Percentiles rank a stretch among this genome's conserved stretches.
Conservation (phyloP, 2,113 vertebrate species). For the Merops nubicus region DNA sequence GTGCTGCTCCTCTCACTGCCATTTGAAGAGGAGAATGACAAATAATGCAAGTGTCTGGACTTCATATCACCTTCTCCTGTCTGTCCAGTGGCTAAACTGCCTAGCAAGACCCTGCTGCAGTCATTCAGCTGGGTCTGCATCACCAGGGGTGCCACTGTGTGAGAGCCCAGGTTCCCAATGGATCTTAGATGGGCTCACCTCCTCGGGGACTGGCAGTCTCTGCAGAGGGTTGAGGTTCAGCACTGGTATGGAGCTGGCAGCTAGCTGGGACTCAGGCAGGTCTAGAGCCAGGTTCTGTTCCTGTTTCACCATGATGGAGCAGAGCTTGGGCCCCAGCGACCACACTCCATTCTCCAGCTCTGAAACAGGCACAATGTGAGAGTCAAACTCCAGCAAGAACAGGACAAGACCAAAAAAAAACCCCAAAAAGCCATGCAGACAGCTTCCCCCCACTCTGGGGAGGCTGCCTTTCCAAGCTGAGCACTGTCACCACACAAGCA, state of each 20-base stretch:
- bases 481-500: constrained; percentile 30
- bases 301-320: constrained; percentile 95
- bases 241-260: constrained; percentile 75
- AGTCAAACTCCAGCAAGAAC: constrained; percentile 34
- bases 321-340: constrained; percentile 93
- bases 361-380: constrained; percentile 61
- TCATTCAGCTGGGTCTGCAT: neutral
- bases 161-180: neutral
- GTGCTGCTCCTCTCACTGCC: neutral
- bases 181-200: constrained; percentile 72
- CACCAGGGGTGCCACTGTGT: neutral
- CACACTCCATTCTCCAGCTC: constrained; percentile 87
- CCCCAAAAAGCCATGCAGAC: neutral
- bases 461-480: constrained; percentile 24
- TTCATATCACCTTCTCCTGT: neutral
- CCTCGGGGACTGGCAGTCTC: constrained; percentile 82
- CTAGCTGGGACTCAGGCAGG: constrained; percentile 70
- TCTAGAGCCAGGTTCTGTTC: constrained; percentile 86
- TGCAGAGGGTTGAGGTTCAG: constrained; percentile 86
- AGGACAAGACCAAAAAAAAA: neutral
- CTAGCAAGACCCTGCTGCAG: neutral
- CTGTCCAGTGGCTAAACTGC: neutral
- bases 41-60: neutral
- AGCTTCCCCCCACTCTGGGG: neutral
- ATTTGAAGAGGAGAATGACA: constrained; percentile 17